Evolutionary conservation across 2,113 vertebrate genomes (phyloP), one percentile per base, ranked within the genome.

Genomic region (Barbus barbus): DNA sequence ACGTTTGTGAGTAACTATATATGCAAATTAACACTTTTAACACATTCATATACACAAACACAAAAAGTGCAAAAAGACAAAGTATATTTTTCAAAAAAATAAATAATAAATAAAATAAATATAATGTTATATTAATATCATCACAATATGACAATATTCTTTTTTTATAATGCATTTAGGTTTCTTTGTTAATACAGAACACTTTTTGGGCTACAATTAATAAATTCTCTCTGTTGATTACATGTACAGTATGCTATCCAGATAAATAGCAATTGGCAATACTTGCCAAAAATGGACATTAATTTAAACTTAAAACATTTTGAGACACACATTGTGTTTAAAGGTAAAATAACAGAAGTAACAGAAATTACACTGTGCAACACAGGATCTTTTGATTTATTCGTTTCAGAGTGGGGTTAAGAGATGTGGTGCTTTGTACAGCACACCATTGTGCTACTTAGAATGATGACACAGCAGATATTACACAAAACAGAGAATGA

Each of bases 331-430:
- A 38, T 6, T 48, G 22, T 75, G 58, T 22, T 65, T 65, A 76
- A 33, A 46, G 33, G 36, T 72, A 61, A 75, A 67, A 88, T 56
- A 67, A 44, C 69, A 65, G 82, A 83, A 60, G 60, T 86, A 89
- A 91, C 83, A 92, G 82, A 92, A 86, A 85, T 83, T 63, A 87
- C 84, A 88, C 84, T 79, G 41, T 44, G 77, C 71, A 69, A 73
- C 78, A 90, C 86, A 73, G 90, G 90, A 92, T 92, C 88, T 91
- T 91, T 90, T 90, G 81, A 91, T 95, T 94, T 92, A 92, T 94
- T 92, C 84, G 90, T 91, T 93, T 93, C 87, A 94, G 92, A 92
- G 91, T 91, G 87, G 83, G 88, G 88, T 90, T 92, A 83, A 91
- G 89, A 90, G 72, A 89, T 63, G 84, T 88, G 81, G 75, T 76